phyloP scores from a whole-genome alignment of 2,888 invertebrate species.

The Parnassius orleans region DNA sequence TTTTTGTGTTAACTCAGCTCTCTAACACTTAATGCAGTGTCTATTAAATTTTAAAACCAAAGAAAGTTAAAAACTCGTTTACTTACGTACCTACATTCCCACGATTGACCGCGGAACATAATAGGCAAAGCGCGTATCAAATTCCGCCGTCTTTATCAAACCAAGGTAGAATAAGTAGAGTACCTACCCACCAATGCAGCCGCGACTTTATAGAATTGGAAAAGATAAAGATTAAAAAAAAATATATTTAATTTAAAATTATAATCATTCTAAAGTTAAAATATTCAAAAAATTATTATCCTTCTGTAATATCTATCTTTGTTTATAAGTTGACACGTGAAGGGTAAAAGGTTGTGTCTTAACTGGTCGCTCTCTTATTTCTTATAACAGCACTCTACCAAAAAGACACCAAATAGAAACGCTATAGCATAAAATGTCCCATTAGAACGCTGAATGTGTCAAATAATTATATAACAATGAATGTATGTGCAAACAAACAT shows the following conservation, averaged over 20 bases:
- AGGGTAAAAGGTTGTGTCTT: too few relatives aligned
- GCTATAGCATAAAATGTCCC: slow-evolving; percentile 18
- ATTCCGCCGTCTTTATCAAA: slow-evolving; percentile 27
- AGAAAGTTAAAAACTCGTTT: slow-evolving; percentile 24
- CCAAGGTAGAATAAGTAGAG: neutral
- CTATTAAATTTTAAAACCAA: slow-evolving; percentile 17
- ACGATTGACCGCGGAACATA: slow-evolving; percentile 27
- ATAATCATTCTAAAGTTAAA: too few relatives aligned
- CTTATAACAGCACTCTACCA: neutral
- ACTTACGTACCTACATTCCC: slow-evolving; percentile 22
- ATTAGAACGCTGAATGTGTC: slow-evolving; percentile 20
- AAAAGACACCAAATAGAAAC: neutral
- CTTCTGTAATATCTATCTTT: too few relatives aligned
- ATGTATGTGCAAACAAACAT: slow-evolving; percentile 13
- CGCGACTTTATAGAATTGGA: slow-evolving; percentile 30
- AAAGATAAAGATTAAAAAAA: slow-evolving; percentile 33
- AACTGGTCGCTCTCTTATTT: too few relatives aligned
- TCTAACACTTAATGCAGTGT: slow-evolving; percentile 15
- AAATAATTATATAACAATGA: slow-evolving; percentile 23
- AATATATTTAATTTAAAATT: too few relatives aligned
- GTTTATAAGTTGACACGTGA: too few relatives aligned
- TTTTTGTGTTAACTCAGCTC: neutral
- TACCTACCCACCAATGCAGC: slow-evolving; percentile 9
- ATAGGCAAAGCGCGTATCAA: slow-evolving; percentile 29
- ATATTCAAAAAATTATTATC: too few relatives aligned